Conservation (phyloP, 2,888 invertebrate species). For the Apodemia zela region DNA sequence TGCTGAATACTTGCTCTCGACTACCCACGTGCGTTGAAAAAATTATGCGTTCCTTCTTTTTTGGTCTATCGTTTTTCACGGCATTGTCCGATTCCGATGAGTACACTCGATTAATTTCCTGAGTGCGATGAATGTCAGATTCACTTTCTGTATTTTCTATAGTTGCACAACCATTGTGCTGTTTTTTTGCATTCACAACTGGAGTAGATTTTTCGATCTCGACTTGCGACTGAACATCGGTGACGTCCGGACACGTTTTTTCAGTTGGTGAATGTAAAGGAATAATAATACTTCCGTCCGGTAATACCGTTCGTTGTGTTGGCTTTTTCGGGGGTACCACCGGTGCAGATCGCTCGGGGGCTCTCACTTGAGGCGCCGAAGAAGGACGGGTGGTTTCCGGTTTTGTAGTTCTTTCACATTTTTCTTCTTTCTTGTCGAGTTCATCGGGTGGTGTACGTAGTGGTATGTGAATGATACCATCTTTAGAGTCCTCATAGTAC, state of each 20-base stretch:
- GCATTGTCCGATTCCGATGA: constrained; percentile 24
- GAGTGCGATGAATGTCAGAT: background rate
- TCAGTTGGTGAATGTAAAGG: constrained; percentile 76
- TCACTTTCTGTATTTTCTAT: constrained; percentile 8
- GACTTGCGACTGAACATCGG: background rate
- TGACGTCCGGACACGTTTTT: constrained; percentile 30
- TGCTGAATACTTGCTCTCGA: constrained; percentile 85
- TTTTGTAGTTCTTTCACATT: constrained; percentile 31
- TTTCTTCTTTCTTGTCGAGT: constrained; percentile 51
- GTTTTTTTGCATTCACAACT: constrained; percentile 8
- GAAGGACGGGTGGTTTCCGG: constrained; percentile 38
- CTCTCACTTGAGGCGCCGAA: constrained; percentile 43
- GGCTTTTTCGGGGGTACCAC: constrained; percentile 50
- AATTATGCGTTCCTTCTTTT: constrained; percentile 71
- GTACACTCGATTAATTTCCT: background rate
- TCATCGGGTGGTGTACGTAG: constrained; percentile 88
- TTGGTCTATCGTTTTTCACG: constrained; percentile 36
- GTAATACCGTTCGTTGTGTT: constrained; percentile 58
- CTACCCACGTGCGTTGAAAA: constrained; percentile 86
- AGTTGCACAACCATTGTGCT: constrained; percentile 21
- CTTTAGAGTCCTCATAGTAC: constrained; percentile 83
- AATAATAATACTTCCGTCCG: constrained; percentile 81
- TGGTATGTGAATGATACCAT: constrained; percentile 86
- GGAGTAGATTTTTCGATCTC: constrained; percentile 10
- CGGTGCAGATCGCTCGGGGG: constrained; percentile 38